Percentiles rank a stretch among this genome's conserved stretches.
phyloP scores from a whole-genome alignment of 2,888 invertebrate genomes.

The Acanthoscelides obtectus region DNA sequence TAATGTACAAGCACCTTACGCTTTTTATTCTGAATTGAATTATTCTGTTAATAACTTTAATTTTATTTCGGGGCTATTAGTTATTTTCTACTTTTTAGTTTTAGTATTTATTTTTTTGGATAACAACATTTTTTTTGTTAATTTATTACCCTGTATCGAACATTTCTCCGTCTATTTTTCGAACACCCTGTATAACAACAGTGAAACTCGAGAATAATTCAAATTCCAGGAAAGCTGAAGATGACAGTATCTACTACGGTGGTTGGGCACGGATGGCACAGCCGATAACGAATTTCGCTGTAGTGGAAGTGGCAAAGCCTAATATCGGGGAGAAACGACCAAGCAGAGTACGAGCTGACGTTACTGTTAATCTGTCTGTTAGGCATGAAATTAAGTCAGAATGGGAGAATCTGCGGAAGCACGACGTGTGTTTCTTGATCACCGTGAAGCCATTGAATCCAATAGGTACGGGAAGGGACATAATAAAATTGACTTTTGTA shows the following conservation, averaged over 20 bases:
- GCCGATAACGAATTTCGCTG: constrained; percentile 85
- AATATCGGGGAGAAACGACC: constrained; percentile 93
- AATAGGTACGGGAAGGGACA: constrained; percentile 59
- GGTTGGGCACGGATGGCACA: constrained; percentile 99
- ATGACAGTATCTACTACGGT: constrained; percentile 81
- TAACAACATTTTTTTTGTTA: too few relatives aligned
- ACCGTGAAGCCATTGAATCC: constrained; percentile 81
- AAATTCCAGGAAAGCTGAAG: constrained; percentile 71
- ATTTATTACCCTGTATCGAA: too few relatives aligned
- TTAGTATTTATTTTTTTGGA: too few relatives aligned
- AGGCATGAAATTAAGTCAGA: constrained; percentile 88
- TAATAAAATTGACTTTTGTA: too few relatives aligned
- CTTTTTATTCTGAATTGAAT: too few relatives aligned
- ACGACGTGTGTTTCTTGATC: constrained; percentile 96
- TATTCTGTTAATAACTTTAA: too few relatives aligned
- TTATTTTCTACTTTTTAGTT: too few relatives aligned
- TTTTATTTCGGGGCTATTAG: too few relatives aligned
- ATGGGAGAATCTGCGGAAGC: constrained; percentile 95
- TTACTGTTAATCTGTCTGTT: constrained; percentile 87
- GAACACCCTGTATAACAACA: too few relatives aligned
- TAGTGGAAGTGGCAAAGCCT: constrained; percentile 91
- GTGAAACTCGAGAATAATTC: constrained; percentile 1
- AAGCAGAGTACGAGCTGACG: constrained; percentile 91
- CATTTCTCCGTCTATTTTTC: too few relatives aligned
- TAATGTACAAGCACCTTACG: too few relatives aligned